Conservation (phyloP, 2,113 vertebrate genomes). For the Pachypanchax playfairii region DNA sequence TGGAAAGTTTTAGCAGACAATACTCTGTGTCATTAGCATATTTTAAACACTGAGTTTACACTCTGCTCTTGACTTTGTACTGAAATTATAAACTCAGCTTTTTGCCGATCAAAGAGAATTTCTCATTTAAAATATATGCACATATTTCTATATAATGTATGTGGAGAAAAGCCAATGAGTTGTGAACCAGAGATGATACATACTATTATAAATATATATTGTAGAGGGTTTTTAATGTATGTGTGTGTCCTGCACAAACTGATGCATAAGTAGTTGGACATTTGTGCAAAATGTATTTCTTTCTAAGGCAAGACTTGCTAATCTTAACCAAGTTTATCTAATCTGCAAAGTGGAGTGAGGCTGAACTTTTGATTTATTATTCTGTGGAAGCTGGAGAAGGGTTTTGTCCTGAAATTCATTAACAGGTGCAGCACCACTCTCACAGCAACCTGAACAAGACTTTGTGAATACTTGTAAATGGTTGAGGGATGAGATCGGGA, state of each 20-base stretch:
- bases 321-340: no score
- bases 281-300: not conserved
- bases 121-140: conserved; percentile 46
- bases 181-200: not conserved
- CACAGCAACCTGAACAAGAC: no score
- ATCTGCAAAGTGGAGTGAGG: not conserved
- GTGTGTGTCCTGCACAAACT: not conserved
- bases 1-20: conserved; percentile 30
- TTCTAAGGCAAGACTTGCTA: no score
- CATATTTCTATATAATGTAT: conserved; percentile 21
- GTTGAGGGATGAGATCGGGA: not conserved
- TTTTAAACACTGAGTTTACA: conserved; percentile 53
- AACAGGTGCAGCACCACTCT: conserved; percentile 3
- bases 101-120: conserved; percentile 69
- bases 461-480: not conserved
- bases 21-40: conserved; percentile 54
- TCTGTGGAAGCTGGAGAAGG: conserved; percentile 16
- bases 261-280: not conserved
- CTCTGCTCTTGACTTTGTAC: conserved; percentile 28
- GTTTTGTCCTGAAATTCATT: conserved; percentile 16
- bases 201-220: not conserved
- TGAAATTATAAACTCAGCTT: conserved; percentile 53
- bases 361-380: conserved; percentile 12
- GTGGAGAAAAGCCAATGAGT: conserved; percentile 14
- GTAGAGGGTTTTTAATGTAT: not conserved